Base-by-base conservation (phyloP, 2,888 invertebrate species). In the Sinelater perroti region DNA sequence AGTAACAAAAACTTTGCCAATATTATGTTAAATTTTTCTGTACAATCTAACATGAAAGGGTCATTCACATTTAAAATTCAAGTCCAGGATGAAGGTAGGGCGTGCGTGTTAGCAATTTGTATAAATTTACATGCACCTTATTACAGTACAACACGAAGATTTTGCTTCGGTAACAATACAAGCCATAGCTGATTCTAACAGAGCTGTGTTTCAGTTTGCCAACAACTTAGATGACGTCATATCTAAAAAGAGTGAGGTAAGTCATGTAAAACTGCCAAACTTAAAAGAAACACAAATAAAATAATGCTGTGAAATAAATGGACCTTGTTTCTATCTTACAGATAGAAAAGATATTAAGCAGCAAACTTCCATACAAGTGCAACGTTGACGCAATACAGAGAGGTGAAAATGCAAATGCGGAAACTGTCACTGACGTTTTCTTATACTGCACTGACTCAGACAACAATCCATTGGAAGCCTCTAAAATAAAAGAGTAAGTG, bases 21-120 rank as follows among this genome's bases (percentile, higher is more conserved):
- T 11, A 70, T 87, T 11, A 72, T 67, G 0, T 75, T 85, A 14
- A 80, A 79, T 66, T 83, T 85, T 45, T 76, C 79, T 61, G 82
- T 84, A 1, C 78, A 80, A 1, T 72, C 75, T 4, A 76, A 78
- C 47, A 86, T 86, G 85, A 79, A 79, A 17, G 88, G 88, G 55
- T 84, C 82, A 78, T 85, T 87, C 67, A 79, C 79, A 63, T 86
- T 87, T 63, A 63, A 80, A 26, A 79, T 85, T 6, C 62, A 73
- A 1, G 87, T 85, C 3, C 72, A 72, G 2, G 88, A 87, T 67
- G 65, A 78, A 56, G 78, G 83, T 83, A 73, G 67, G 62, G 57
- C 55, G 28, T 31, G 42, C 10, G 11, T 13, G 17, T 14, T 36
- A n/a, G 1, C 4, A 33, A 16, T 2, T 33, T 33, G 14, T 1